These are phyloP conservation scores for Melanchra persicariae DNA, from an alignment of 2,888 invertebrate species.

Conservation along the genomic window DNA sequence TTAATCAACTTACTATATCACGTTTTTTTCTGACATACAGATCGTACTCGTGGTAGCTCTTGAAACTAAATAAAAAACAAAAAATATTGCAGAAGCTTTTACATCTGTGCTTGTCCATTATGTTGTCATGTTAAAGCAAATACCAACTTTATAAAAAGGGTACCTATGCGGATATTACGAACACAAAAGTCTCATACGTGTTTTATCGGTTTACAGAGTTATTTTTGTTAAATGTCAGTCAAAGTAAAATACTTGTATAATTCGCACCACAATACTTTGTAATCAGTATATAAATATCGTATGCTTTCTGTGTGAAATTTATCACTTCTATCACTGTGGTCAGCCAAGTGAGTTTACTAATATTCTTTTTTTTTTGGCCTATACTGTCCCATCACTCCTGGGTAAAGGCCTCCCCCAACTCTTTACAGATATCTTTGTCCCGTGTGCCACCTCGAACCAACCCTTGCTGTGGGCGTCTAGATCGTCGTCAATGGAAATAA, in stretches of 20 bases:
- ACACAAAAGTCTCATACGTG: background rate
- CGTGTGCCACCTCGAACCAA: too few relatives aligned
- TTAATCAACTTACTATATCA: background rate
- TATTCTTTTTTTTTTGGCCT: too few relatives aligned
- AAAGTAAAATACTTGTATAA: constrained; percentile 13
- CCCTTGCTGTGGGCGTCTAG: too few relatives aligned
- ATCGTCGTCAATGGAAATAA: background rate
- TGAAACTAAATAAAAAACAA: background rate
- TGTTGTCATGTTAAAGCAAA: too few relatives aligned
- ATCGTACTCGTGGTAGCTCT: background rate
- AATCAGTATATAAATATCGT: constrained; percentile 21
- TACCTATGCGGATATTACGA: background rate
- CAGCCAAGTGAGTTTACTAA: constrained; percentile 13
- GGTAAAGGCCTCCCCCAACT: too few relatives aligned
- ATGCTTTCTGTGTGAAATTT: constrained; percentile 22
- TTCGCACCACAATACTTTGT: constrained; percentile 23
- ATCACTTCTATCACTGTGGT: background rate
- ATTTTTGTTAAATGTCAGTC: constrained; percentile 12
- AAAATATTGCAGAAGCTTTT: too few relatives aligned
- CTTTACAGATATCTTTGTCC: too few relatives aligned
- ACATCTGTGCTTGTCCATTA: too few relatives aligned
- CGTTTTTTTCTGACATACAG: background rate
- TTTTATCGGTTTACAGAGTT: background rate
- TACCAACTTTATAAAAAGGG: too few relatives aligned
- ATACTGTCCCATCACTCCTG: too few relatives aligned